A percentile compares a stretch with the other conserved stretches of the same genome.
Evolutionary conservation across 2,797 vertebrate genomes (phyloP).

Genomic region (Sebastes matsubarae): DNA sequence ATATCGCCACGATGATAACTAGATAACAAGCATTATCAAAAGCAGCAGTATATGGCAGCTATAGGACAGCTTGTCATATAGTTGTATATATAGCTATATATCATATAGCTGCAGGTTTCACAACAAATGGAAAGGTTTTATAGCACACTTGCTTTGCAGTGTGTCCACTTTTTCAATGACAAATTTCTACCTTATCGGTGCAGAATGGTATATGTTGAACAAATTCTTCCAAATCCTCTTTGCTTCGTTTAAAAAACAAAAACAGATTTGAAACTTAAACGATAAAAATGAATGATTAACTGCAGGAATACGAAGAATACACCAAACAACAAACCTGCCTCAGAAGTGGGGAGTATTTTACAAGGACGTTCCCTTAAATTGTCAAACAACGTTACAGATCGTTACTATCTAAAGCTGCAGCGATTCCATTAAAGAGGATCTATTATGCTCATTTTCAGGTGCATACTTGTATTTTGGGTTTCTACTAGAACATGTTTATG

Average conservation of each 20-base stretch:
- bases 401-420: not conserved
- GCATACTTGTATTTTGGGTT: no score
- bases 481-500: no score
- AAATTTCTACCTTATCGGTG: not conserved
- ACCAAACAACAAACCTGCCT: not conserved
- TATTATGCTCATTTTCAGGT: no score
- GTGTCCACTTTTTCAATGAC: not conserved
- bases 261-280: not conserved
- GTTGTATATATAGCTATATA: not conserved
- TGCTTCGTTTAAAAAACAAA: not conserved
- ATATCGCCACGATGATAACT: not conserved
- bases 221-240: not conserved
- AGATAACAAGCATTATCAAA: conserved; percentile 12
- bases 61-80: not conserved
- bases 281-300: not conserved
- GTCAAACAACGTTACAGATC: not conserved
- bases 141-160: not conserved
- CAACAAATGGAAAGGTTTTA: not conserved
- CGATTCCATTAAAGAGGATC: not conserved
- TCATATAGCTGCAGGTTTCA: not conserved
- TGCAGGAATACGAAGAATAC: not conserved
- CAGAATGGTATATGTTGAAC: not conserved
- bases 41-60: not conserved
- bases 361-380: not conserved
- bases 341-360: not conserved